Conservation (phyloP, 2,888 invertebrate genomes). For the Acrobasis suavella region DNA sequence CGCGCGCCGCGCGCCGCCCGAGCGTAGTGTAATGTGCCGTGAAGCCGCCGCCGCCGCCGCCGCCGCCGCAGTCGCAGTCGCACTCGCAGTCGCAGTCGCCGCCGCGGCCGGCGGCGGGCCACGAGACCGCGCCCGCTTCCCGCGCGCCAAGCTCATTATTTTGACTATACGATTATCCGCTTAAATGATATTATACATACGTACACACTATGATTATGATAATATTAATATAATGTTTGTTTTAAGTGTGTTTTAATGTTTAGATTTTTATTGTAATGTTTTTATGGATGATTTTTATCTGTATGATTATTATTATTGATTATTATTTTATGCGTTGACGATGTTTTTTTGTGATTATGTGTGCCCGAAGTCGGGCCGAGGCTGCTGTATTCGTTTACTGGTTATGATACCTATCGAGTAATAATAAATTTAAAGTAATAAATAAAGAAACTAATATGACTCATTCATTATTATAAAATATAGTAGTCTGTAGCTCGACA, state of each 20-base stretch:
- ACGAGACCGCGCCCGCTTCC: conserved; percentile 51
- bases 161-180: conserved; percentile 82
- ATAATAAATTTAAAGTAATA: conserved; percentile 74
- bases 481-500: conserved; percentile 79
- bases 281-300: conserved; percentile 83
- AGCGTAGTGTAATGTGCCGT: conserved; percentile 6
- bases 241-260: conserved; percentile 83
- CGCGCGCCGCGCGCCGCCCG: conserved; percentile 30
- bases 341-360: conserved; percentile 81
- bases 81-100: no score
- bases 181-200: conserved; percentile 82
- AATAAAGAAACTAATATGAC: conserved; percentile 76
- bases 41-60: conserved; percentile 23
- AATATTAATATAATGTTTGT: conserved; percentile 83
- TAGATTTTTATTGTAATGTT: conserved; percentile 83
- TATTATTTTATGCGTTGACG: conserved; percentile 83
- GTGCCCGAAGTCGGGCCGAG: conserved; percentile 68
- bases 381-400: conserved; percentile 77
- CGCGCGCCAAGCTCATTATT: conserved; percentile 78
- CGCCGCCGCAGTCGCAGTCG: no score
- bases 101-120: conserved; percentile 2
- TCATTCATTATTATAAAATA: conserved; percentile 80
- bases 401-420: conserved; percentile 70
- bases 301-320: conserved; percentile 82
- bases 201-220: conserved; percentile 81